phyloP scores from a whole-genome alignment of 2,113 vertebrate genomes.

The Uropsilus gracilis region DNA sequence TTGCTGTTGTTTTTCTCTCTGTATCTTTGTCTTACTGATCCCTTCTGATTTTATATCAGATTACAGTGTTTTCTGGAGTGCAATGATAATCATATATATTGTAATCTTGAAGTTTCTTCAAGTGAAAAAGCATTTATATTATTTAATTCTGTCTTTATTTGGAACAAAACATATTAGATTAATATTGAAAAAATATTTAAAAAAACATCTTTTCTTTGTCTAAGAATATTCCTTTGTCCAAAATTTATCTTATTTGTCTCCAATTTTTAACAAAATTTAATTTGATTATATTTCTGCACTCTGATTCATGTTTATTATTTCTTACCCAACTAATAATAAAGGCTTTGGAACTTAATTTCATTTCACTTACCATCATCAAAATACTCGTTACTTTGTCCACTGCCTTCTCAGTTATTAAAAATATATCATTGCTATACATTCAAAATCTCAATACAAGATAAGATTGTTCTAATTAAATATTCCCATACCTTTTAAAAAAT shows the following conservation, averaged over 20 bases:
- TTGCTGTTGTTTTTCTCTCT: slow-evolving; percentile 1
- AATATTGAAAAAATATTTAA: not conserved
- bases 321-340: not conserved
- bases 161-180: not conserved
- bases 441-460: too few species aligned
- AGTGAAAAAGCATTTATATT: not conserved
- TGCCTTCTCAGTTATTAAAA: not conserved
- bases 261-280: not conserved
- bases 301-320: not conserved
- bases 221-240: not conserved
- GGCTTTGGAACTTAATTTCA: not conserved
- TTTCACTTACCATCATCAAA: not conserved
- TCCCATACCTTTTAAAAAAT: too few species aligned
- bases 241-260: not conserved
- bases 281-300: not conserved
- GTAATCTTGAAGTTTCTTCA: slow-evolving; percentile 34
- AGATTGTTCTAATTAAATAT: too few species aligned
- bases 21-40: slow-evolving; percentile 13
- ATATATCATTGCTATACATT: not conserved
- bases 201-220: not conserved
- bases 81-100: not conserved
- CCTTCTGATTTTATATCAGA: not conserved
- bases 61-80: not conserved
- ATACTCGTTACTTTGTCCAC: not conserved
- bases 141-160: not conserved